phyloP scores from a whole-genome alignment of 2,888 invertebrate species.

The Terebella lapidaria region DNA sequence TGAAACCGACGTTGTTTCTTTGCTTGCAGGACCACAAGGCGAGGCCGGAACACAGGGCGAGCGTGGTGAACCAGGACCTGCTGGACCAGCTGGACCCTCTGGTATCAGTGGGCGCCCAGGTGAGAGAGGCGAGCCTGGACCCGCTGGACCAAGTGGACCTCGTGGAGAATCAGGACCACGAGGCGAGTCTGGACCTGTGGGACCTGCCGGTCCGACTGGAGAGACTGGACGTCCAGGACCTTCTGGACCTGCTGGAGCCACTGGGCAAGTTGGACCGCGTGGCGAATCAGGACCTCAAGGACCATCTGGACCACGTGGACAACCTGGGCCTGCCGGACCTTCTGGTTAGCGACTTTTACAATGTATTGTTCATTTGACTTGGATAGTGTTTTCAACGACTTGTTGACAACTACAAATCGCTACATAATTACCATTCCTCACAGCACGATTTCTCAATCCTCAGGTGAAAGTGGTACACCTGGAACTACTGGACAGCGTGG shows the following conservation, averaged over 20 bases:
- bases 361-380: no score
- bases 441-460: no score
- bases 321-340: constrained; percentile 15
- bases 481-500: constrained; percentile 9
- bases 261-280: constrained; percentile 18
- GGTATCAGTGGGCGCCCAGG: constrained; percentile 14
- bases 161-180: constrained; percentile 8
- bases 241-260: constrained; percentile 19
- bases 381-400: no score
- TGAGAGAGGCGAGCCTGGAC: constrained; percentile 13
- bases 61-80: background rate
- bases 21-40: constrained; percentile 8
- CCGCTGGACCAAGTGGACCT: constrained; percentile 15
- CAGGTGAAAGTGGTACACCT: constrained; percentile 1
- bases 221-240: constrained; percentile 15
- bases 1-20: no score
- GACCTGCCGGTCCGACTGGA: constrained; percentile 11
- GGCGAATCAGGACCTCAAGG: constrained; percentile 16
- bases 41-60: constrained; percentile 4
- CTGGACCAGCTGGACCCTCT: constrained; percentile 9
- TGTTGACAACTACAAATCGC: no score
- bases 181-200: constrained; percentile 13
- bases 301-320: constrained; percentile 6
- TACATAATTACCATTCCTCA: no score
- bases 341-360: constrained; percentile 10